Evolutionary conservation across 1,140 invertebrate species (phyloP).

Genomic region (Lamellibrachia luymesi): DNA sequence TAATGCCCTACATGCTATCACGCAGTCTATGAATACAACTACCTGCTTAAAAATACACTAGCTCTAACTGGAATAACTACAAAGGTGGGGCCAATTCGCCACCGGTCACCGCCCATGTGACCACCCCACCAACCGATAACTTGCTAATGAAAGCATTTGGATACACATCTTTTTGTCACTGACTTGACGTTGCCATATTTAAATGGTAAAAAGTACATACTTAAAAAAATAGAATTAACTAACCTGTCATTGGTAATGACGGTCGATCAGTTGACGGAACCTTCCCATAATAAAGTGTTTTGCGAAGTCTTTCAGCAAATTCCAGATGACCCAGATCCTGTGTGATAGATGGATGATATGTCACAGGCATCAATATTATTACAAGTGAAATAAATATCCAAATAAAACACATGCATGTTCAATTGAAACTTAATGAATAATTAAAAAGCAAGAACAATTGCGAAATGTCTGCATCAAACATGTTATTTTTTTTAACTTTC

Average conservation of each 20-base stretch:
- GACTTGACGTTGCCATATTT: neutral
- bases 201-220: neutral
- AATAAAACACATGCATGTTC: neutral
- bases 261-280: conserved; percentile 69
- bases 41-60: no score
- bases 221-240: conserved; percentile 30
- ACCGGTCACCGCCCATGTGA: no score
- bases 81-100: no score
- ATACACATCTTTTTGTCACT: neutral
- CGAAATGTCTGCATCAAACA: no score
- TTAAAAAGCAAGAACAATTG: no score
- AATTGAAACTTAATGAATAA: neutral
- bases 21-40: no score
- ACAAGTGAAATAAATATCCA: neutral
- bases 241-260: conserved; percentile 78
- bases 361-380: neutral
- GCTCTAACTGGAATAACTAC: no score
- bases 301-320: conserved; percentile 70
- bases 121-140: no score
- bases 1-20: no score
- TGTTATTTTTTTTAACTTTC: no score
- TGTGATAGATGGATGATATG: neutral
- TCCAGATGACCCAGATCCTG: neutral
- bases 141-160: neutral
- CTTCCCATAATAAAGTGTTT: conserved; percentile 82